A percentile compares a stretch with the other conserved stretches of the same genome.
Conservation (phyloP, 2,888 invertebrate genomes). For the Phengaris alcon region DNA sequence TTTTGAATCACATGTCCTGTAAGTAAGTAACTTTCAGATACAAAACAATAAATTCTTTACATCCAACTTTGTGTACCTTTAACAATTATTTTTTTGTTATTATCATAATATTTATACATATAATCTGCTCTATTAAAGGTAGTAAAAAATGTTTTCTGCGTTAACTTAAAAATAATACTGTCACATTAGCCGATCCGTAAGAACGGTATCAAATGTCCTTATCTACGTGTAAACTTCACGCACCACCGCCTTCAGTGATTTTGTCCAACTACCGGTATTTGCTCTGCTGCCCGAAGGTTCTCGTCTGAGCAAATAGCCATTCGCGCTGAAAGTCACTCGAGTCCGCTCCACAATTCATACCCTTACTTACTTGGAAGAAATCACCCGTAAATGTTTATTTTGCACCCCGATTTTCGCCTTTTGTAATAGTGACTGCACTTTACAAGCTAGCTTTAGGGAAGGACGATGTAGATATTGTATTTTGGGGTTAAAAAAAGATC, state of each 20-base stretch:
- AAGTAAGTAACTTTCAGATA: no score
- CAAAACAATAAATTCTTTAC: no score
- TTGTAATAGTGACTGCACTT: background rate
- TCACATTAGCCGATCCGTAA: background rate
- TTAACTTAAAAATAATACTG: no score
- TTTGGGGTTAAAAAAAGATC: no score
- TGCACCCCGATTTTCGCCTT: background rate
- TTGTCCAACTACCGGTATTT: constrained; percentile 47
- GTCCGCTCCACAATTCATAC: constrained; percentile 48
- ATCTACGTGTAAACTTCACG: constrained; percentile 43
- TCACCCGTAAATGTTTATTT: constrained; percentile 21
- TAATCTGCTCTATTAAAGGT: no score
- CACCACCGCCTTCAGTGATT: constrained; percentile 45
- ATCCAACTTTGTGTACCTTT: no score
- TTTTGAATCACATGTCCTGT: no score
- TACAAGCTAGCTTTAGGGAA: background rate
- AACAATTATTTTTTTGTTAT: no score
- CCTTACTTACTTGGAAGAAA: constrained; percentile 37
- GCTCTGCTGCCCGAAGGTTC: constrained; percentile 54
- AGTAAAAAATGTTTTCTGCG: no score
- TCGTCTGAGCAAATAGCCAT: constrained; percentile 56
- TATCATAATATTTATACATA: no score
- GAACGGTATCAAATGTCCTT: background rate
- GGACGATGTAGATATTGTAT: background rate
- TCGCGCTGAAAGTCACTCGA: constrained; percentile 39